These are phyloP conservation scores for Caenorhabditis wallacei DNA, from an alignment of 2,888 invertebrate genomes.

Conservation along the genomic window DNA sequence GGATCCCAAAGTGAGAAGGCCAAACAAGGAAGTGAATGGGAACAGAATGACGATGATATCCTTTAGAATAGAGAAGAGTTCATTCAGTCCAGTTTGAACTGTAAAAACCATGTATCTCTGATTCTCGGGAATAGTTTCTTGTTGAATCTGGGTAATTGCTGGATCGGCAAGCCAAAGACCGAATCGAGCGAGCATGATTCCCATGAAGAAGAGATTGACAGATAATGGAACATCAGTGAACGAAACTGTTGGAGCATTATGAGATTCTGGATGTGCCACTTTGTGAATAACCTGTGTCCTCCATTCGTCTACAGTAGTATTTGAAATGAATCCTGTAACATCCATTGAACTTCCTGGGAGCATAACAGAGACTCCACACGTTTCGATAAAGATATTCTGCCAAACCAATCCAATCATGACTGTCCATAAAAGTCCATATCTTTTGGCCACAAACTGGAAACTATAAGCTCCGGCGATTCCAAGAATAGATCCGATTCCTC, in stretches of 20 bases:
- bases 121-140: constrained; percentile 75
- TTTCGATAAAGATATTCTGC: constrained; percentile 78
- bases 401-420: constrained; percentile 76
- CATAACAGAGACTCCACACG: constrained; percentile 72
- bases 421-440: constrained; percentile 74
- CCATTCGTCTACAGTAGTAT: constrained; percentile 27
- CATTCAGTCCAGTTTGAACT: constrained; percentile 74
- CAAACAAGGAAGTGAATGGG: constrained; percentile 70
- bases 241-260: constrained; percentile 17
- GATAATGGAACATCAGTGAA: constrained; percentile 55
- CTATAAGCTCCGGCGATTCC: constrained; percentile 72
- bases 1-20: constrained; percentile 67
- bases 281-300: background rate
- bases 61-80: constrained; percentile 76
- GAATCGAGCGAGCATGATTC: constrained; percentile 77
- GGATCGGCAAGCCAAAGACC: constrained; percentile 81
- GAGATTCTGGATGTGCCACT: constrained; percentile 29
- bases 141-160: constrained; percentile 79
- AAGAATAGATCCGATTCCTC: constrained; percentile 70
- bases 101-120: constrained; percentile 76
- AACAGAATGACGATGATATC: constrained; percentile 74
- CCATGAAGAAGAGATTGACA: constrained; percentile 79
- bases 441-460: constrained; percentile 65
- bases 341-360: constrained; percentile 79
- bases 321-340: constrained; percentile 65